Base-by-base conservation (phyloP, 2,888 invertebrate species). In the Mesorhabditis spiculigera region DNA sequence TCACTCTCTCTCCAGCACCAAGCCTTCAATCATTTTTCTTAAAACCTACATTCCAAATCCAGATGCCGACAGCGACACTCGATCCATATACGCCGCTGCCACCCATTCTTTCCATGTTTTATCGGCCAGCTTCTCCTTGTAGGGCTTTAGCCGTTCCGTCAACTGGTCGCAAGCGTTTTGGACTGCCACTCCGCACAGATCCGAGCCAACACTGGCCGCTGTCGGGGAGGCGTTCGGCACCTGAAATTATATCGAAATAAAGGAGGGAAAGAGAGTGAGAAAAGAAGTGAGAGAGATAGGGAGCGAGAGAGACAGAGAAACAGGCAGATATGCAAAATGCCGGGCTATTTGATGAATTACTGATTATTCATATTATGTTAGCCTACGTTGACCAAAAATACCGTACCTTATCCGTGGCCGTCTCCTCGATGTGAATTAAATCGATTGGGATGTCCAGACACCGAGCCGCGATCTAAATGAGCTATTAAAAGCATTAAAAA, bases 161-260 rank as follows among this genome's bases (percentile, higher is more conserved):
- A 95, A 87, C 75, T 89, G 90, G 78, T 91, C 87, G 80, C 95
- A 95, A 0, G 94, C 95, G 86, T 92, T 89, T 90, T 83, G 75
- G 16, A 95, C 91, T 0, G 95, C 95, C 91, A 93, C 92, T 70
- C 95, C 94, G 85, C 94, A 94, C 2, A 95, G 87, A 88, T 95
- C 95, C 0, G 94, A 93, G 0, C 93, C 91, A 43, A 91, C 90
- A 86, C 93, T 93, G 6, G 93, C 95, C 3, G 94, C 94, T 0
- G 94, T 94, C 0, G 94, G 90, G 5, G 93, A 92, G 0, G 94
- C 92, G 83, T 95, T 95, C 0, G 94, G 93, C 1, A 94, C 77
- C 73, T 65, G 10, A 6, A 28, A 16, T n/a, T 63, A 10, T 63
- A n/a, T n/a, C n/a, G n/a, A n/a, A n/a, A n/a, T n/a, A n/a, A n/a